Percentiles rank a stretch among this genome's conserved stretches.
Evolutionary conservation across 2,113 vertebrate genomes (phyloP).

Genomic region (Rhea pennata): DNA sequence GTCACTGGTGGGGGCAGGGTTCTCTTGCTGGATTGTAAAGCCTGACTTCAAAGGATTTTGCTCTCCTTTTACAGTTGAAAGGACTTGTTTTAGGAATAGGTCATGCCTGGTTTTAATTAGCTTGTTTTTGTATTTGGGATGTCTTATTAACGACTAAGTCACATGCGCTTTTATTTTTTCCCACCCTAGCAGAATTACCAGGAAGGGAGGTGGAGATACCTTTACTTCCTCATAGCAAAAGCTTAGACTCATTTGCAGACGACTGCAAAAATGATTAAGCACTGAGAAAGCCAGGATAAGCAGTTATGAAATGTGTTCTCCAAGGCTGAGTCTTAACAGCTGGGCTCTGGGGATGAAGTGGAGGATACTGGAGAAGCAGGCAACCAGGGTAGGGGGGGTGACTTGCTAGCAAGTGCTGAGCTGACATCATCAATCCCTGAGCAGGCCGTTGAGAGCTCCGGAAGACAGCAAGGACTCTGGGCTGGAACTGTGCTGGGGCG

Average conservation of each 20-base stretch:
- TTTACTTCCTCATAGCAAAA: constrained; percentile 59
- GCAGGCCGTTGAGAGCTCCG: neutral
- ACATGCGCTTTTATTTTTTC: constrained; percentile 51
- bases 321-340: neutral
- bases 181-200: constrained; percentile 28
- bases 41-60: constrained; percentile 63
- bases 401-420: neutral
- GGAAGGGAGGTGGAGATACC: constrained; percentile 42
- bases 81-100: constrained; percentile 51
- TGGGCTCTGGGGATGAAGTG: neutral
- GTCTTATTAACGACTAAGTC: constrained; percentile 35
- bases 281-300: constrained; percentile 45
- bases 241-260: constrained; percentile 43
- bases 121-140: constrained; percentile 50
- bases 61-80: constrained; percentile 44
- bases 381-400: fast-evolving
- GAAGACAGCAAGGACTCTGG: neutral
- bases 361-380: neutral
- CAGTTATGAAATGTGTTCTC: constrained; percentile 25
- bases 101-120: constrained; percentile 65
- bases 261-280: constrained; percentile 50
- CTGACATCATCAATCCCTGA: neutral
- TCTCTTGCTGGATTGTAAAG: neutral
- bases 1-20: neutral
- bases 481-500: neutral